Evolutionary conservation across 2,113 vertebrate species (phyloP).

Genomic region (Motacilla alba): DNA sequence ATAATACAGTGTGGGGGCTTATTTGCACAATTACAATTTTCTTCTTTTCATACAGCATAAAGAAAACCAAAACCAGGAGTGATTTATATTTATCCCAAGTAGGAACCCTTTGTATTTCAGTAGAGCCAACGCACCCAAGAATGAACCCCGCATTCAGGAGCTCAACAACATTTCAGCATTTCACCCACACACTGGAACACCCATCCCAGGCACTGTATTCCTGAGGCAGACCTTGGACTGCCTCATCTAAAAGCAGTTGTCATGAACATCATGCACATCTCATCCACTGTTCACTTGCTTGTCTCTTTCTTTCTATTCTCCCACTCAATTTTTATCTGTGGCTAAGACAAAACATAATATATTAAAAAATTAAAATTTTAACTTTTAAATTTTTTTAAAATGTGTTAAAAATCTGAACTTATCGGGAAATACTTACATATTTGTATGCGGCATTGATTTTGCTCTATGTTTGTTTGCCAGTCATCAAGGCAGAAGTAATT

Average conservation of each 20-base stretch:
- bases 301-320: background rate
- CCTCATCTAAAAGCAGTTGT: background rate
- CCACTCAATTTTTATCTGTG: background rate
- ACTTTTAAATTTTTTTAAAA: too few species aligned
- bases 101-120: background rate
- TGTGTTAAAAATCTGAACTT: background rate
- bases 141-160: background rate
- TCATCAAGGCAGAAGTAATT: background rate
- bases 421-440: background rate
- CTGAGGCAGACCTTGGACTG: background rate
- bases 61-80: background rate
- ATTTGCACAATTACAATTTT: background rate
- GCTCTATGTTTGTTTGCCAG: background rate
- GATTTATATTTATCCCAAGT: background rate
- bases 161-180: background rate
- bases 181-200: background rate
- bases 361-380: too few species aligned
- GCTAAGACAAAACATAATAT: background rate
- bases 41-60: background rate
- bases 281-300: background rate
- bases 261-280: background rate
- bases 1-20: background rate
- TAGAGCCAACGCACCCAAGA: background rate
- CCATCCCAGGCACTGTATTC: background rate
- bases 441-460: background rate